phyloP scores from a whole-genome alignment of 1,140 invertebrate species.

The Nebria ingens region DNA sequence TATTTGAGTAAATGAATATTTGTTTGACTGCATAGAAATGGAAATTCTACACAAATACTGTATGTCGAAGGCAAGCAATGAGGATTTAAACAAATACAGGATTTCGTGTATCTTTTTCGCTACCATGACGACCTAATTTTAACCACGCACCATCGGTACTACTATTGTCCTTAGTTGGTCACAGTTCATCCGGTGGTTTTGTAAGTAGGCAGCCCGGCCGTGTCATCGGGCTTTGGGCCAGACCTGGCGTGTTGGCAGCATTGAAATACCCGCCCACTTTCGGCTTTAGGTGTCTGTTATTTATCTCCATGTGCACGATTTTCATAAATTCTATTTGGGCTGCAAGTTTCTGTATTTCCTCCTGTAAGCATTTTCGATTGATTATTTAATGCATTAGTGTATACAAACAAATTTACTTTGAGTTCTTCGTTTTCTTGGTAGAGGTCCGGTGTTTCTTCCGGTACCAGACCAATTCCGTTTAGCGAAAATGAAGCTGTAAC shows the following conservation, averaged over 20 bases:
- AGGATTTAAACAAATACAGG: constrained; percentile 15
- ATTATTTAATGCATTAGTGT: not conserved
- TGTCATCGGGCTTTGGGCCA: constrained; percentile 37
- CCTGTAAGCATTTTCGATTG: constrained; percentile 38
- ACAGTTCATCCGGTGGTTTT: constrained; percentile 28
- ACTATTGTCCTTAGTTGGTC: constrained; percentile 21
- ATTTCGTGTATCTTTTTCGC: constrained; percentile 17
- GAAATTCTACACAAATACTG: too few species aligned
- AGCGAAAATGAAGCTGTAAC: constrained; percentile 75
- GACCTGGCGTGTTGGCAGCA: constrained; percentile 34
- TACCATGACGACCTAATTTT: constrained; percentile 16
- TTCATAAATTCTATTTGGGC: constrained; percentile 89
- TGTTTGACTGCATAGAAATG: not conserved
- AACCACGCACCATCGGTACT: constrained; percentile 15
- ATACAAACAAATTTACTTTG: constrained; percentile 46
- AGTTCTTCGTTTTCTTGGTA: constrained; percentile 85
- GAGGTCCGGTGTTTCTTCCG: constrained; percentile 71
- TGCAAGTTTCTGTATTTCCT: constrained; percentile 81
- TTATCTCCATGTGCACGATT: constrained; percentile 84
- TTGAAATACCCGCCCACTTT: constrained; percentile 71
- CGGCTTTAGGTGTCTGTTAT: constrained; percentile 77
- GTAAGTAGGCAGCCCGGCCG: constrained; percentile 33
- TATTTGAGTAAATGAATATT: not conserved
- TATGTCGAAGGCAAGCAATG: too few species aligned
- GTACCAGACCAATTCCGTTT: constrained; percentile 69